phyloP scores from a whole-genome alignment of 2,888 invertebrate genomes.

The Reticulitermes lucifugus region DNA sequence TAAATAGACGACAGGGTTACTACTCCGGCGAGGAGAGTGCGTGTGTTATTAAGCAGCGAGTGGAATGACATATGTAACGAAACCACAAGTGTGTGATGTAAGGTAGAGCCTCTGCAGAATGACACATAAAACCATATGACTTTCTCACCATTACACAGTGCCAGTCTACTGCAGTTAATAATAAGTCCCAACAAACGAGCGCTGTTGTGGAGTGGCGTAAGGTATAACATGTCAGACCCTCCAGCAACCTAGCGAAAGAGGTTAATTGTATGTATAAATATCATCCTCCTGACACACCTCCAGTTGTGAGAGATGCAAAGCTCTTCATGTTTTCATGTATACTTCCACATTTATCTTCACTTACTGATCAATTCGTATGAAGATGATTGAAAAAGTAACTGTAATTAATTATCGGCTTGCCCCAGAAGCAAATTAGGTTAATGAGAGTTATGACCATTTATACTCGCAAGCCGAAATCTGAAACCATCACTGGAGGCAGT shows the following conservation, averaged over 20 bases:
- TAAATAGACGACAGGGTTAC: not conserved
- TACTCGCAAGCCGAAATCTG: too few relatives aligned
- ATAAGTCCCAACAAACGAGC: slow-evolving; percentile 13
- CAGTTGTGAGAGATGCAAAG: too few relatives aligned
- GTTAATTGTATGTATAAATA: not conserved
- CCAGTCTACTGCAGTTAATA: not conserved
- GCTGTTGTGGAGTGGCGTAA: not conserved
- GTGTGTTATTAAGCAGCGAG: not conserved
- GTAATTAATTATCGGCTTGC: too few relatives aligned
- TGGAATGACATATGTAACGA: not conserved
- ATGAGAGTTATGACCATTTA: too few relatives aligned
- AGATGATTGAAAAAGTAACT: too few relatives aligned
- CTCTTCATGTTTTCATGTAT: too few relatives aligned
- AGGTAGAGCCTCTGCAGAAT: not conserved
- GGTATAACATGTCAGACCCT: not conserved
- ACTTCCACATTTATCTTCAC: too few relatives aligned
- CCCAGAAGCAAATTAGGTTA: too few relatives aligned
- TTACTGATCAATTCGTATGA: too few relatives aligned
- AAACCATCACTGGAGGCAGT: too few relatives aligned
- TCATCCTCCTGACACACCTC: too few relatives aligned
- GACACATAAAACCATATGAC: not conserved
- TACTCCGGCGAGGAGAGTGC: not conserved
- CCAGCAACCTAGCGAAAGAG: not conserved
- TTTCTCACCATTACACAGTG: not conserved
- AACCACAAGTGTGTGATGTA: not conserved